Evolutionary conservation across 1,140 invertebrate genomes (phyloP), one percentile per base, ranked within the genome.

Genomic region (Cyclina sinensis): DNA sequence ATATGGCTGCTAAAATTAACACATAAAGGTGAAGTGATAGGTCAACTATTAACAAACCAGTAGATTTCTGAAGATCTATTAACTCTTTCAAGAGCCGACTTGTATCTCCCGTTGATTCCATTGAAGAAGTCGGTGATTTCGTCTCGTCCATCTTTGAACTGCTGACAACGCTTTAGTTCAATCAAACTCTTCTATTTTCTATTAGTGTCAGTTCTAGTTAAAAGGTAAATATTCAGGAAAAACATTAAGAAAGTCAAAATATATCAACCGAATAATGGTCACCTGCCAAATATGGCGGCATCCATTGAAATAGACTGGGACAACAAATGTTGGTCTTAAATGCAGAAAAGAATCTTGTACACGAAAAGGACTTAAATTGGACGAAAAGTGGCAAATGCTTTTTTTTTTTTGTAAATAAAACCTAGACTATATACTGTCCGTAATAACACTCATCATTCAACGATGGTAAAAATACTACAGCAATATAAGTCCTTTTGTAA

Each of bases 81-180:
- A 91, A 39, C 43, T 91, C 90, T 74, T 91, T 87, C 90, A 91
- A 89, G 90, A 91, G 90, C 78, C 86, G 90, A 87, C 90, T 87
- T 91, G 90, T 91, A 81, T 91, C 90, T 24, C 90, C 87, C 24
- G 90, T 89, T n/a, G 90, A 89, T 51, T 89, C 86, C 65, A 91
- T 76, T 0, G 90, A 86, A 16, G 90, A 91, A 30, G 82, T 76
- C 18, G 90, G 87, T 12, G 86, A 88, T 65, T 89, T 76, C 24
- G 59, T 46, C 7, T 88, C 81, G 81, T 88, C 87, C 90, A 91
- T 91, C 3, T 7, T 76, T 14, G 11, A 46, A 11, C n/a, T 0
- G 46, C 16, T 68, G 62, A 68, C 80, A 82, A 27, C 48, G 1
- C 16, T 24, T 48, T 14, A 0, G 1, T 37, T 46, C 4, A 43